Conservation (phyloP, 2,797 vertebrate species). For the Acrossocheilus fasciatus region DNA sequence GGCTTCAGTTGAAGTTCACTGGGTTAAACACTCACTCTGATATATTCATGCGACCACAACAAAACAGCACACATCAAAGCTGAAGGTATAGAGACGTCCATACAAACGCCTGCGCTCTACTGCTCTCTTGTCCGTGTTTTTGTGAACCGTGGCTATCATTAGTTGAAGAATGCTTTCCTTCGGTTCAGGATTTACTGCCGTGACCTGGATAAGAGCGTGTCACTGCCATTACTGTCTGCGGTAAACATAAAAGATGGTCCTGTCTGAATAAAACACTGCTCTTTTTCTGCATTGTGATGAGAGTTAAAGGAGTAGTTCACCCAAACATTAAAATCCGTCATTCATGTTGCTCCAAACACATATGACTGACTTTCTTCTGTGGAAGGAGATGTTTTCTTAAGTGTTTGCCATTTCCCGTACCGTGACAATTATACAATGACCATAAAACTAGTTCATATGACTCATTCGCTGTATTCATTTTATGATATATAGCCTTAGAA, state of each 20-base stretch:
- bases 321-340: too few species aligned
- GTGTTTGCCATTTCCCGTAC: neutral
- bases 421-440: neutral
- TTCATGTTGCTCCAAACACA: neutral
- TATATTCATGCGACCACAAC: neutral
- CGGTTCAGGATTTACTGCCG: conserved; percentile 14
- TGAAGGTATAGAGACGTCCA: neutral
- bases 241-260: neutral
- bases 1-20: neutral
- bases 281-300: neutral
- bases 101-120: neutral
- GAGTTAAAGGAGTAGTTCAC: neutral
- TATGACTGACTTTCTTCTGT: neutral
- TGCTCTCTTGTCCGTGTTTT: neutral
- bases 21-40: neutral
- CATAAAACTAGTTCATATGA: neutral
- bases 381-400: neutral
- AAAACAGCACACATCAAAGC: conserved; percentile 14
- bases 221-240: neutral
- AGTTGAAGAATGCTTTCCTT: neutral
- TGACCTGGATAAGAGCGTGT: neutral
- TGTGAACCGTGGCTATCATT: neutral
- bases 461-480: neutral
- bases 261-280: neutral
- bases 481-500: neutral